Percentiles rank a stretch among this genome's conserved stretches.
phyloP scores from a whole-genome alignment of 1,140 invertebrate species.

The Myzus persicae region DNA sequence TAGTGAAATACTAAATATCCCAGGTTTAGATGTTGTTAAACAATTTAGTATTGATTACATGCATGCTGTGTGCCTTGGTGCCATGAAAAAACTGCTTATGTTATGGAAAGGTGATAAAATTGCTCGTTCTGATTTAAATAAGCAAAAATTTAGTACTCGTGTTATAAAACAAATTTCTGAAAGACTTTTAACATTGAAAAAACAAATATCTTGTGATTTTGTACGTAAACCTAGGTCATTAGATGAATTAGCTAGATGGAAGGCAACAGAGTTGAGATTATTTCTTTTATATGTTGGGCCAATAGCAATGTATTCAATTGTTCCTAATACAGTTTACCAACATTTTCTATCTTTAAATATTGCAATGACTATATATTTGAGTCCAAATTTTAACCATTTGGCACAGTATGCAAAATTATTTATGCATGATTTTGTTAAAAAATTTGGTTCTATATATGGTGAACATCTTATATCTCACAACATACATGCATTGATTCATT shows the following conservation, averaged over 20 bases:
- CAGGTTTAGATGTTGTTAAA: neutral
- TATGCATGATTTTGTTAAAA: neutral
- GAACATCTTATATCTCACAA: neutral
- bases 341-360: neutral
- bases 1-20: neutral
- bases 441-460: neutral
- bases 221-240: neutral
- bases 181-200: neutral
- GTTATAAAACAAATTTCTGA: too few relatives aligned
- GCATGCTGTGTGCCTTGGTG: neutral
- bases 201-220: neutral
- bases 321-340: neutral
- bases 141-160: neutral
- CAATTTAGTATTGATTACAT: constrained; percentile 25
- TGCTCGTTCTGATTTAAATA: neutral
- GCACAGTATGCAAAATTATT: neutral
- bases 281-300: neutral
- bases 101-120: neutral
- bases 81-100: neutral
- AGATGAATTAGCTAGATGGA: neutral
- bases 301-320: neutral
- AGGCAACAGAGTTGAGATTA: neutral
- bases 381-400: neutral
- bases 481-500: neutral
- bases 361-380: neutral